Evolutionary conservation across 2,797 vertebrate genomes (phyloP), one percentile per base, ranked within the genome.

Genomic region (Zalophus californianus): DNA sequence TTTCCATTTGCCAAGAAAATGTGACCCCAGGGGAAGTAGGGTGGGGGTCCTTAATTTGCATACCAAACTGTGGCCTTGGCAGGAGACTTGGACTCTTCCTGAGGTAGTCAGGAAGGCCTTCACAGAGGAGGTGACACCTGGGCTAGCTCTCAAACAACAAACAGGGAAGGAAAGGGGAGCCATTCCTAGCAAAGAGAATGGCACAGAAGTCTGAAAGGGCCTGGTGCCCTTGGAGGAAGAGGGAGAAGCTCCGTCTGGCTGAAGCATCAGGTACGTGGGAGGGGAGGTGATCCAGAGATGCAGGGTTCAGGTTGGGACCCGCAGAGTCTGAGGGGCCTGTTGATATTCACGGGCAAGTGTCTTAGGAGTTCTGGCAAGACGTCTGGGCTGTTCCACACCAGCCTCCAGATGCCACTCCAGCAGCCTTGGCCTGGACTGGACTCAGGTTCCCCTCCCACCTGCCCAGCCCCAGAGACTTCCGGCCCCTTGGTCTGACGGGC

Each of bases 1-100:
- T 87, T 88, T 56, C 35, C 38, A n/a, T 8, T 85, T 75, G 50
- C 44, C 54, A 68, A 83, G 84, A 90, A 90, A 44, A 82, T 64
- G 25, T 14, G 18, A 72, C 25, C 60, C 18, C 2, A 0, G 29
- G 15, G 15, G 11, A 41, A 13, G 6, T 18, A n/a, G 6, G 5
- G 13, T 8, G 15, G 8, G 1, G 6, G 3, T 90, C 32, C 56
- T 83, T 73, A 86, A 72, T 72, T 48, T 89, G 56, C 32, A 16
- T 15, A 13, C 0, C 6, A 23, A 54, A 72, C 66, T 38, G 25
- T 13, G 70, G 35, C 32, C 70, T 25, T 82, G n/a, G 18, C 16
- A 54, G 80, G 70, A 86, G 32, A 70, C 35, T 13, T 32, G 8
- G 75, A 79, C 21, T 64, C n/a, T 95, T 90, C 41, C 94, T 68